Percentiles rank a stretch among this genome's conserved stretches.
These are phyloP conservation scores for Drosophila mayaguana DNA, from an alignment of 2,888 invertebrate genomes.

Conservation along the genomic window DNA sequence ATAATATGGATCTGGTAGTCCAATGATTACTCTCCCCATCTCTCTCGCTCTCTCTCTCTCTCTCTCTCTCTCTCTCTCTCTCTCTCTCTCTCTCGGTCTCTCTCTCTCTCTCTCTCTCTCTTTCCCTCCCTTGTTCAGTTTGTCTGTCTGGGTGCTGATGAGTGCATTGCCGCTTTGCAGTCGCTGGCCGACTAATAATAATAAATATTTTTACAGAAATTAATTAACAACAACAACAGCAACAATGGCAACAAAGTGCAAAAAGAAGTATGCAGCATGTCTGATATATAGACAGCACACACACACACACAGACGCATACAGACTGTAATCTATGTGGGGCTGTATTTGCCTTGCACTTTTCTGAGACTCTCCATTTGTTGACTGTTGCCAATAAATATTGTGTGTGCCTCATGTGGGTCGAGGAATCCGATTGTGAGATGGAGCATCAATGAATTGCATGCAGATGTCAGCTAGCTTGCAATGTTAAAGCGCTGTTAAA, in stretches of 20 bases:
- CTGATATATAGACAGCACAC: slow-evolving; percentile 21
- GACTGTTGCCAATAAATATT: slow-evolving; percentile 49
- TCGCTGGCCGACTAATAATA: slow-evolving; percentile 65
- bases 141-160: slow-evolving; percentile 45
- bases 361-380: neutral
- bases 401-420: slow-evolving; percentile 51
- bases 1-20: slow-evolving; percentile 4
- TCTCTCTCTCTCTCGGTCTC: neutral
- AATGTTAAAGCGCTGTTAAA: neutral
- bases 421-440: neutral
- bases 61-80: neutral
- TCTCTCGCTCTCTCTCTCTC: neutral
- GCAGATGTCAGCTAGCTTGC: neutral
- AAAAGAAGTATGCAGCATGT: slow-evolving; percentile 43
- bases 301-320: slow-evolving; percentile 1
- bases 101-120: neutral
- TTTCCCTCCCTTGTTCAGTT: neutral
- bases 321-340: slow-evolving; percentile 7
- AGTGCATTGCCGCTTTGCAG: slow-evolving; percentile 65
- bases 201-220: slow-evolving; percentile 74
- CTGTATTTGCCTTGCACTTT: slow-evolving; percentile 3
- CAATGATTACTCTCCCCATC: neutral
- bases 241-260: slow-evolving; percentile 63
- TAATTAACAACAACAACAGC: slow-evolving; percentile 67
- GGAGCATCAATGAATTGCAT: neutral